Conservation (phyloP, 2,797 vertebrate genomes). For the Diplodus puntazzo region DNA sequence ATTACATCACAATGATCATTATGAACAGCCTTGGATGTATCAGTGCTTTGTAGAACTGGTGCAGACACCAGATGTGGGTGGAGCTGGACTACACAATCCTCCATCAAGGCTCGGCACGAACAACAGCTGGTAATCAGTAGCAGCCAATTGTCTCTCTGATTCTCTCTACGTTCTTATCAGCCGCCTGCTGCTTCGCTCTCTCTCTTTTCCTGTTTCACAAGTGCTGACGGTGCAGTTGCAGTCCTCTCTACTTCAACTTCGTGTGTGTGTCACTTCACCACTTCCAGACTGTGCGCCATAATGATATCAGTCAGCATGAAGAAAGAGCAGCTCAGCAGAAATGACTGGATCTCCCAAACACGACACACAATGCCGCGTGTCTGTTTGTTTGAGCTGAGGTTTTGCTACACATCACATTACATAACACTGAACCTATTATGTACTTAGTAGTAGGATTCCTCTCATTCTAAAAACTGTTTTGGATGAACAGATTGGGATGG, state of each 20-base stretch:
- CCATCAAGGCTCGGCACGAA: neutral
- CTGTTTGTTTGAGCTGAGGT: neutral
- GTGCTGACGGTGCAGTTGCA: conserved; percentile 60
- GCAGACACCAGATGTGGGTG: neutral
- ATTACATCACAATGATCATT: too few species aligned
- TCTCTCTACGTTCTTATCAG: conserved; percentile 45
- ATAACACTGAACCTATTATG: neutral
- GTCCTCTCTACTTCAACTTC: conserved; percentile 6
- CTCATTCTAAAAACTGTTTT: neutral
- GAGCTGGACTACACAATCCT: neutral
- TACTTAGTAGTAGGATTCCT: neutral
- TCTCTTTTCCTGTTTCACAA: conserved; percentile 57
- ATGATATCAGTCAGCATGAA: conserved; percentile 58
- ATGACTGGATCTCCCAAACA: conserved; percentile 13
- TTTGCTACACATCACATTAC: neutral
- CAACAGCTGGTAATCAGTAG: conserved; percentile 22
- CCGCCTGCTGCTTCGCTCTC: conserved; percentile 17
- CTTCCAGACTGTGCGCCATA: conserved; percentile 12
- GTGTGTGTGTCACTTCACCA: conserved; percentile 43
- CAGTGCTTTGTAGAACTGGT: neutral
- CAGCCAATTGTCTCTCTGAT: conserved; percentile 8
- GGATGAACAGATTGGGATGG: neutral
- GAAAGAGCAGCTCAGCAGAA: conserved; percentile 58
- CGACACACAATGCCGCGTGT: neutral
- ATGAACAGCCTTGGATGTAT: neutral